These are phyloP conservation scores for Hyposoter dolosus DNA, from an alignment of 2,888 invertebrate species.

Conservation along the genomic window DNA sequence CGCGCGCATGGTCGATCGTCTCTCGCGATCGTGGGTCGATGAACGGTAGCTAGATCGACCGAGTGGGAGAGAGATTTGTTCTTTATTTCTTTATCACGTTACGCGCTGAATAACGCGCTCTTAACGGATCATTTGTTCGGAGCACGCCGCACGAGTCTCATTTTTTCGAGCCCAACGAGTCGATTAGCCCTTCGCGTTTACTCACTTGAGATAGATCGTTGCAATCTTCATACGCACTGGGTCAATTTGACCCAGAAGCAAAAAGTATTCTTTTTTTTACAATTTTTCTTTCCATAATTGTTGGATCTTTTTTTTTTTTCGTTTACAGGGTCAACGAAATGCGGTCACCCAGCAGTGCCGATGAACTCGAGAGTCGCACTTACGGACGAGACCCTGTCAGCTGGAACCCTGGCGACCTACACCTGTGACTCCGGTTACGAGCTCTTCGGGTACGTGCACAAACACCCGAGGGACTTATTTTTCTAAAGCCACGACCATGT, in stretches of 20 bases:
- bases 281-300: not conserved
- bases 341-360: constrained; percentile 95
- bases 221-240: not conserved
- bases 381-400: constrained; percentile 86
- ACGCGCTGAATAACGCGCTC: constrained; percentile 61
- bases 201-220: too few relatives aligned
- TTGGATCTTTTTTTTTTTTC: constrained; percentile 50
- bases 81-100: constrained; percentile 45
- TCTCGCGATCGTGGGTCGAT: constrained; percentile 65
- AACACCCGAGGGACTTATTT: constrained; percentile 2
- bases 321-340: constrained; percentile 86
- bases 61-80: constrained; percentile 15
- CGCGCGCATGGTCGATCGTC: constrained; percentile 41
- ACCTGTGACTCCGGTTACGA: constrained; percentile 95
- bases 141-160: constrained; percentile 29
- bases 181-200: not conserved
- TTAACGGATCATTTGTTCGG: constrained; percentile 33
- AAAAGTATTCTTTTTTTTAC: not conserved
- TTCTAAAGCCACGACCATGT: not conserved
- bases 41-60: constrained; percentile 67
- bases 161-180: not conserved
- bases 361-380: constrained; percentile 91
- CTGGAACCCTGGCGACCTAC: constrained; percentile 90
- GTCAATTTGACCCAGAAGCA: not conserved
- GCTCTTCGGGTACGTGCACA: constrained; percentile 89